Base-by-base conservation (phyloP, 2,888 invertebrate genomes). In the Thymelicus acteon region DNA sequence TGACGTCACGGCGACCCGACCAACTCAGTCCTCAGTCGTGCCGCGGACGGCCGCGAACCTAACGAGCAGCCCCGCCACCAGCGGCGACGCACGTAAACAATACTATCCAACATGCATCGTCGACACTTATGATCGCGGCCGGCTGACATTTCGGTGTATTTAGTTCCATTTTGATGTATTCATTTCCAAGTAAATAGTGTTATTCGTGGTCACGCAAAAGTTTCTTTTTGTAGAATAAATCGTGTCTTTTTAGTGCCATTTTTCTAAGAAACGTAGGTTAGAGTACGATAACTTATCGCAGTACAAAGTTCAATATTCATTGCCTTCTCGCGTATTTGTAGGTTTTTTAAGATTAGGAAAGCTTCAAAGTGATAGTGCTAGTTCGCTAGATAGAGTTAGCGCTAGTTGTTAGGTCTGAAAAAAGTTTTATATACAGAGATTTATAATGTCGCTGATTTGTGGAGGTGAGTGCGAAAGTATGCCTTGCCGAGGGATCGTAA, bases 241-340 rank as follows among this genome's bases (percentile, higher is more conserved):
- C 90, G 93, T 93, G 93, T 93, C 92, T 93, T 93, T 91, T 91
- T 90, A 90, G 93, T 93, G 93, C 92, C 91, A 92, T 92, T 91
- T 85, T 85, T 85, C 77, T 86, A 87, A 87, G 40, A 49, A 67
- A 63, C 84, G 84, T 78, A 79, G 76, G 31, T 79, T 87, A 87
- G 86, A 83, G 86, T 87, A 85, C 80, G 82, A 83, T 86, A 88
- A 80, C 82, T 88, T 82, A 85, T 88, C 83, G 91, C 83, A 93
- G 93, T 93, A 93, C 93, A 93, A 93, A 92, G 83, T 89, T 88
- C 84, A 87, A 89, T 85, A 85, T 86, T 89, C 87, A 86, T 88
- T 87, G 92, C 93, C 92, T 93, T 92, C 86, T 89, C 83, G 91
- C 91, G 87, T 91, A 79, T 84, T 82, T 82, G 79, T 81, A 84